Evolutionary conservation across 2,888 invertebrate genomes (phyloP), one percentile per base, ranked within the genome.

Genomic region (Acanthosoma haemorrhoidale): DNA sequence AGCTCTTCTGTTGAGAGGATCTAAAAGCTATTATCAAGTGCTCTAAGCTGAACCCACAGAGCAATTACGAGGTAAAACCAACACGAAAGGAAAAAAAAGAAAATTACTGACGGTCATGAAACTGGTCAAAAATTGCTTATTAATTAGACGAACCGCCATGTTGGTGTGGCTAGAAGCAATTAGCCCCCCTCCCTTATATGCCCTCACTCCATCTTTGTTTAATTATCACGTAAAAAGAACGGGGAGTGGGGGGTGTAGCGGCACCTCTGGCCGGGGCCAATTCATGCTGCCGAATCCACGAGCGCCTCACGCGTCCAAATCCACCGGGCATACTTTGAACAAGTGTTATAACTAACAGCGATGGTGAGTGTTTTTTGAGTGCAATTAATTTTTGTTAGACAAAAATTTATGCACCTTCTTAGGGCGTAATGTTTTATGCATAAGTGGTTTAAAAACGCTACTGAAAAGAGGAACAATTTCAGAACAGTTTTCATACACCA

Each of bases 151-250:
- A 38, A 8, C 34, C 61, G 61, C 61, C 61, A 61, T 61, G 16
- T 21, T 36, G 61, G 38, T n/a, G 36, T n/a, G 36, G 36, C 34
- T 61, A 36, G 38, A n/a, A 61, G 61, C 61, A 61, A 61, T 61
- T 61, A 61, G 61, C 29, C 36, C 61, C 61, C 61, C 34, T 16
- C 32, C 51, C 36, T 36, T 16, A 34, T n/a, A n/a, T 36, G n/a
- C 36, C 32, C 36, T n/a, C 36, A 21, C 61, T 36, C 61, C 61
- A 61, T 61, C 61, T 61, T 61, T 61, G 61, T 61, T 61, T 61
- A 61, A 61, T 61, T 61, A 61, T 61, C 61, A 61, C n/a, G 32
- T 61, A 36, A 36, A 61, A 36, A 61, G 38, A 13, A 34, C 21
- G 21, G 36, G 32, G 36, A 36, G 36, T 21, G 61, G 61, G 61